Base-by-base conservation (phyloP, 2,797 vertebrate species). In the Myripristis murdjan region DNA sequence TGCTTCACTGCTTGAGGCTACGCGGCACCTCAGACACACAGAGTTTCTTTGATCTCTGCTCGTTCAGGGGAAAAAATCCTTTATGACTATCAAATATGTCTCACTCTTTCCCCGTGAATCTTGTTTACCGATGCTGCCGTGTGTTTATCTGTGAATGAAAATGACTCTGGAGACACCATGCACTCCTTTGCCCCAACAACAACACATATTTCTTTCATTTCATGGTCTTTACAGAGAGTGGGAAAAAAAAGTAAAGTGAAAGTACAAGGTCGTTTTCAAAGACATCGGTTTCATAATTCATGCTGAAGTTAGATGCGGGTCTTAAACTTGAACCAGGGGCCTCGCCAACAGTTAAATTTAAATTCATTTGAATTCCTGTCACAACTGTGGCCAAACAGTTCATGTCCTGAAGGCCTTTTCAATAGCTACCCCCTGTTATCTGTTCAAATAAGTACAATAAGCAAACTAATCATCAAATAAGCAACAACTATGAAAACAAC, bases 31-130 rank as follows among this genome's bases (percentile, higher is more conserved):
- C 91, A 93, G 87, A 93, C 92, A 93, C 90, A 88, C 89, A 86
- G 81, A 89, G 63, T 87, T 83, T 89, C 92, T 95, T 94, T 95
- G 93, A 95, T 95, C 92, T 94, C 88, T 84, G 84, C 88, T 92
- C 82, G 88, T 93, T 92, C 87, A 89, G 89, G 91, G 91, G 90
- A 90, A 93, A 93, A 94, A 94, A 91, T 93, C 87, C 92, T 94
- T 93, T 94, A 95, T 94, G 91, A 93, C 92, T 93, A 93, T 94
- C 89, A 94, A 95, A 92, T 92, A 90, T 89, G 90, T 94, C 91
- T 94, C 89, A 92, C 91, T 91, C 86, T 94, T 93, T 92, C 86
- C 89, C 84, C 83, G 84, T 87, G 89, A 92, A 94, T 92, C 91
- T 93, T 93, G 93, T 95, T 95, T 94, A 94, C 93, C 87, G 61